Conservation (phyloP, 1,140 invertebrate species). For the Agrypnia vestita region DNA sequence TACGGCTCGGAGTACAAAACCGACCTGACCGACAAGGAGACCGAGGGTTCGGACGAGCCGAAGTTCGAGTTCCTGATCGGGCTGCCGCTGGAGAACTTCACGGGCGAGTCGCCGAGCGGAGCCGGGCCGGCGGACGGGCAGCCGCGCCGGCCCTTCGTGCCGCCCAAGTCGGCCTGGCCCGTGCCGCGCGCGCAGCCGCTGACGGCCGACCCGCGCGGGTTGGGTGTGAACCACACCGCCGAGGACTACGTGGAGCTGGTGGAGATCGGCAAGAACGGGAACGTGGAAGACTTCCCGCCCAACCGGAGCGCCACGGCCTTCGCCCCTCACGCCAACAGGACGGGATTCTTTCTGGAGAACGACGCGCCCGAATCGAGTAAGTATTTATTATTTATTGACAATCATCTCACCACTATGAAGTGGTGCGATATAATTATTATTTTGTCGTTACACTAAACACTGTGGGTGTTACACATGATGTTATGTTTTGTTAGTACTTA, state of each 20-base stretch:
- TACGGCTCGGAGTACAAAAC: conserved; percentile 41
- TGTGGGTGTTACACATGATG: too few relatives aligned
- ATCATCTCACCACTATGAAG: too few relatives aligned
- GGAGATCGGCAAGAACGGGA: conserved; percentile 49
- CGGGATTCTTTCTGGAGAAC: conserved; percentile 56
- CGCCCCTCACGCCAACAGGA: conserved; percentile 47
- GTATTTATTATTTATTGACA: conserved; percentile 37
- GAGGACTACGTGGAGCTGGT: conserved; percentile 57
- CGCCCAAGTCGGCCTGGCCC: conserved; percentile 58
- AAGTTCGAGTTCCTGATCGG: conserved; percentile 57
- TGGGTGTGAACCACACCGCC: conserved; percentile 50
- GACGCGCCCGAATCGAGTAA: conserved; percentile 58
- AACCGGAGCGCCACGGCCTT: conserved; percentile 43
- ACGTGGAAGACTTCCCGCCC: too few relatives aligned
- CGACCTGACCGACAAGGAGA: conserved; percentile 43
- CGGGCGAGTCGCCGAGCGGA: conserved; percentile 30
- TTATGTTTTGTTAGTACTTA: too few relatives aligned
- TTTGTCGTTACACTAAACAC: too few relatives aligned
- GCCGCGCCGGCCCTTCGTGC: conserved; percentile 53
- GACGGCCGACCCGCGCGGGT: conserved; percentile 47
- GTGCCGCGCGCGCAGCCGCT: conserved; percentile 55
- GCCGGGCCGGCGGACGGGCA: conserved; percentile 32
- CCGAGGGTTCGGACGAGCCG: conserved; percentile 36
- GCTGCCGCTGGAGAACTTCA: conserved; percentile 53
- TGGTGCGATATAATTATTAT: too few relatives aligned